A percentile compares a stretch with the other conserved stretches of the same genome.
These are phyloP conservation scores for Drosophila ironensis DNA, from an alignment of 1,140 invertebrate genomes.

Conservation along the genomic window DNA sequence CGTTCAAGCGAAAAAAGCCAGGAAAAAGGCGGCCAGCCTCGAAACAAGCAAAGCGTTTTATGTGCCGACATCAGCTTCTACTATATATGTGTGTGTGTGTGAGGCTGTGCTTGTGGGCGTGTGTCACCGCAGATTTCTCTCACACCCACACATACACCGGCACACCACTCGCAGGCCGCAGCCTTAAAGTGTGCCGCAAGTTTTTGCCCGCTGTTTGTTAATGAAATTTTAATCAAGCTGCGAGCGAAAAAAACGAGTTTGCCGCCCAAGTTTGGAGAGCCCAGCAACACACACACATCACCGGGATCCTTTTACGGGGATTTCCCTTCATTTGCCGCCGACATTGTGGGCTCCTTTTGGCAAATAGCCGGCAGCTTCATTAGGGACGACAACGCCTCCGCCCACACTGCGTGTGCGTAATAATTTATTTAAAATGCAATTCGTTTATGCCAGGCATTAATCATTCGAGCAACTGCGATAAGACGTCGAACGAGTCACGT, in stretches of 20 bases:
- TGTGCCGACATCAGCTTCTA: slow-evolving; percentile 39
- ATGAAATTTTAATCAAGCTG: slow-evolving; percentile 81
- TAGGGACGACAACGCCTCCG: slow-evolving; percentile 33
- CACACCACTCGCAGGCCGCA: slow-evolving; percentile 19
- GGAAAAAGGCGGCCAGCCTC: slow-evolving; percentile 44
- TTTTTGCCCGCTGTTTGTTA: slow-evolving; percentile 67
- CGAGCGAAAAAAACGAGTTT: slow-evolving; percentile 52
- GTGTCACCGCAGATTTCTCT: slow-evolving; percentile 66
- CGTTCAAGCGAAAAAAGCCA: slow-evolving; percentile 78
- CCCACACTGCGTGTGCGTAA: slow-evolving; percentile 62
- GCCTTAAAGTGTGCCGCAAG: slow-evolving; percentile 76
- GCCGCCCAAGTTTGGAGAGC: slow-evolving; percentile 39
- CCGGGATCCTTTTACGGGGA: slow-evolving; percentile 32
- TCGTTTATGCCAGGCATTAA: slow-evolving; percentile 70
- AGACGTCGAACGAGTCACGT: slow-evolving; percentile 15
- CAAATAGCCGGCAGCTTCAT: slow-evolving; percentile 72
- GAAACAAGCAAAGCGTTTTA: slow-evolving; percentile 73
- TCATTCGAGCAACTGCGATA: slow-evolving; percentile 43
- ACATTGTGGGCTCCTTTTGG: too few species aligned
- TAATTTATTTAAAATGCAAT: slow-evolving; percentile 79
- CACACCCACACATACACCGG: slow-evolving; percentile 32
- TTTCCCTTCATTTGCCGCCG: neutral
- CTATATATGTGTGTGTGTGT: neutral
- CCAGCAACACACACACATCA: too few species aligned
- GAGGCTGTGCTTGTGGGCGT: slow-evolving; percentile 16